Base-by-base conservation (phyloP, 2,113 vertebrate genomes). In the Clarias gariepinus region DNA sequence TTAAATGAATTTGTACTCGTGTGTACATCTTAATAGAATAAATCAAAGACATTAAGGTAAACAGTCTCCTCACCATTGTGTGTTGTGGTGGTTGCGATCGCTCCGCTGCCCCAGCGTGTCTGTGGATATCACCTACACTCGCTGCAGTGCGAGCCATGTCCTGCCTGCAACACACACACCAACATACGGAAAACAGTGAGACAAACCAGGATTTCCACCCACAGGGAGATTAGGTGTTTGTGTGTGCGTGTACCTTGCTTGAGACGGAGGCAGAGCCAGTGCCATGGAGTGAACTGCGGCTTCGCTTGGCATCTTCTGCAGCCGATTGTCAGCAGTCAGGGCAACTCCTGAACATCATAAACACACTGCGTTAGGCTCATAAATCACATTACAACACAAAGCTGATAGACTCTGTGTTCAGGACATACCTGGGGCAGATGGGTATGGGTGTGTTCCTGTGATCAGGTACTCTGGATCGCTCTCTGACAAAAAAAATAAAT, bases 401-500 rank as follows among this genome's bases (percentile, higher is more conserved):
- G 10, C 7, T 69, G 16, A 64, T 4, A 47, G 66, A 8, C 11
- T 33, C 53, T 23, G 15, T 8, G 60, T 68, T 73, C 3, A 36
- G 66, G 47, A 63, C 61, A n/a, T 91, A 98, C 98, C 98, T 78
- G 98, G 98, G 89, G 97, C 98, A 88, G 98, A 96, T 1, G 98
- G 98, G 85, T 99, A 99, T 0, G 97, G 97, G 90, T 99, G 97
- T n/a, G 98, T 98, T 83, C 98, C 98, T 18, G 98, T 97, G 89
- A 99, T 96, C 89, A 99, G 88, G 91, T 99, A 99, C 4, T 99
- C 98, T 88, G 97, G 94, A 73, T 97, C 96, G 90, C 96, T 95
- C 15, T 93, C 97, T 97, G 89, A 8, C 18, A 60, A 60, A 18
- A 18, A 58, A 68, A n/a, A 36, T 36, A 13, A 3, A 69, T 15